Evolutionary conservation across 53 echinoderm and acorn worm species (phyloP), one percentile per base, ranked within the genome.

Genomic region (Zoroaster sp.): DNA sequence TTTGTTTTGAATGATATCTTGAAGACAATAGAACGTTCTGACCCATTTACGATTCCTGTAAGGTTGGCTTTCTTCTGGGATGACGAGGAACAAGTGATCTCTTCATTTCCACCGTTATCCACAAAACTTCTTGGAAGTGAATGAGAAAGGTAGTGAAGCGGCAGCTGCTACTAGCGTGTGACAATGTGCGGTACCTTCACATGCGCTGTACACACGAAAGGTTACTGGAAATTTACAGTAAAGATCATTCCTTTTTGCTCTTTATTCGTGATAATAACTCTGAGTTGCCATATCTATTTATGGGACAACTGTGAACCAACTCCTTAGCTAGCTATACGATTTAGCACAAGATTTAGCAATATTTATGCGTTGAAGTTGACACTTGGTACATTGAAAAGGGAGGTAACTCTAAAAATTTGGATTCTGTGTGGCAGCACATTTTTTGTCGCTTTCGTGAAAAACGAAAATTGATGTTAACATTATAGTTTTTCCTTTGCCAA

Each of bases 141-240:
- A 92, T 40, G 93, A 93, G 55, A 78, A 92, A 76, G 93, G 93
- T 41, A 92, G 88, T 33, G 89, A n/a, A n/a, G n/a, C n/a, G 36
- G 93, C 93, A 21, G 93, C 93, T n/a, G n/a, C n/a, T n/a, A n/a
- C n/a, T n/a, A n/a, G n/a, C n/a, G n/a, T n/a, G n/a, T n/a, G n/a
- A n/a, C n/a, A n/a, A n/a, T n/a, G n/a, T n/a, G n/a, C n/a, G n/a
- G n/a, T n/a, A n/a, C 30, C 83, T 89, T 44, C 3, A 95, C 97
- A 0, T 88, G 86, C 20, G 91, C 75, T 4, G 54, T 72, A 5
- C n/a, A n/a, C n/a, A n/a, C n/a, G n/a, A n/a, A n/a, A n/a, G n/a
- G 4, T 70, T 70, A 4, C 17, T 69, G 6, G 43, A 31, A n/a
- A n/a, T n/a, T n/a, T 88, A 91, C 75, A 94, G 40, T 25, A 91